A percentile compares a stretch with the other conserved stretches of the same genome.
phyloP scores from a whole-genome alignment of 1,140 invertebrate species.

The Phthorimaea operculella region DNA sequence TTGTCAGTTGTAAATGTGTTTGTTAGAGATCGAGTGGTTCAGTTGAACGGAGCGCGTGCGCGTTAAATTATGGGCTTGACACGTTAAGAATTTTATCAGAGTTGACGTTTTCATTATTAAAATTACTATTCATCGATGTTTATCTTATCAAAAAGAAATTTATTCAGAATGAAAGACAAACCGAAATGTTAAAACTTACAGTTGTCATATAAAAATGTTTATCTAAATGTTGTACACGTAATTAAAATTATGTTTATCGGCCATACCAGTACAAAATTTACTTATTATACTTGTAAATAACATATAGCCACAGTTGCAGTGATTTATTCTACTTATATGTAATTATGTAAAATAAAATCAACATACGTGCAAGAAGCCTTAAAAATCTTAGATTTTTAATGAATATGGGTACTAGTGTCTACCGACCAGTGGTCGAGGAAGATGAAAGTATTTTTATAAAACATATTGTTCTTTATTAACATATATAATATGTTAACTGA shows the following conservation, averaged over 20 bases:
- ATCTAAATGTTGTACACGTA: constrained; percentile 49
- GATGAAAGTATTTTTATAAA: constrained; percentile 65
- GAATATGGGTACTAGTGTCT: constrained; percentile 58
- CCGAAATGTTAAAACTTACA: constrained; percentile 40
- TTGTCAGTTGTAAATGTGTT: neutral
- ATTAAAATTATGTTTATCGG: constrained; percentile 54
- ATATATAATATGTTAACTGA: constrained; percentile 67
- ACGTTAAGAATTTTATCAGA: constrained; percentile 51
- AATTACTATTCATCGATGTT: constrained; percentile 32
- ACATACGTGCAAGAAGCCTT: constrained; percentile 62
- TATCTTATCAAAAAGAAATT: constrained; percentile 38
- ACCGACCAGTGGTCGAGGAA: constrained; percentile 42
- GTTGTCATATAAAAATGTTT: constrained; percentile 47
- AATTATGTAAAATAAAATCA: constrained; percentile 62
- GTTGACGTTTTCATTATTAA: constrained; percentile 45
- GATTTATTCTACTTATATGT: constrained; percentile 58
- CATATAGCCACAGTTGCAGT: constrained; percentile 48
- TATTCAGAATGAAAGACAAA: constrained; percentile 22
- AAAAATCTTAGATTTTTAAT: constrained; percentile 67
- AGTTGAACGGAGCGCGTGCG: constrained; percentile 10
- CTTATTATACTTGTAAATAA: constrained; percentile 58
- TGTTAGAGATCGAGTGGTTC: neutral
- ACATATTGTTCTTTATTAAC: constrained; percentile 67
- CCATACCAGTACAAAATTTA: constrained; percentile 59
- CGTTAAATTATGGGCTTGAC: constrained; percentile 27